phyloP scores from a whole-genome alignment of 2,888 invertebrate species.

The Tiliacea citrago region DNA sequence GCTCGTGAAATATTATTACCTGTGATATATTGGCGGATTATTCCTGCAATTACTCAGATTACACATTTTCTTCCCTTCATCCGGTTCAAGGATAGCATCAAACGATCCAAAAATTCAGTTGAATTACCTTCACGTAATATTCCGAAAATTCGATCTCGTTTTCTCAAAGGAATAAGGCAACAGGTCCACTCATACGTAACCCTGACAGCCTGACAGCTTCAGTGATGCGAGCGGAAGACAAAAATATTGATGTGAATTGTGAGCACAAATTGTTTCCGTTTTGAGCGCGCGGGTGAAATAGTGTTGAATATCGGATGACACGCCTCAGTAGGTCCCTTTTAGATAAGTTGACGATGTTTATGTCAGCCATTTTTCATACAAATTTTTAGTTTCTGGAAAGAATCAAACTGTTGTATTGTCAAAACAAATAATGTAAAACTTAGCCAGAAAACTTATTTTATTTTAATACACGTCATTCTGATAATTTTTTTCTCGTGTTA shows the following conservation, averaged over 20 bases:
- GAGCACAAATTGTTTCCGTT: conserved; percentile 26
- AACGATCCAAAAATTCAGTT: background rate
- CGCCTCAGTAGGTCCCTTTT: conserved; percentile 36
- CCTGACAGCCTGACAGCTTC: conserved; percentile 14
- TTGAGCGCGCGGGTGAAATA: conserved; percentile 15
- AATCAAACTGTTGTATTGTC: background rate
- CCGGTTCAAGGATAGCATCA: background rate
- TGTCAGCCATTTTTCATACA: conserved; percentile 3
- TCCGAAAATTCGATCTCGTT: background rate
- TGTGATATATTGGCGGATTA: background rate
- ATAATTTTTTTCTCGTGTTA: background rate
- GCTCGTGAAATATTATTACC: background rate
- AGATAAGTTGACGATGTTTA: conserved; percentile 23
- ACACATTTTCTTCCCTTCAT: background rate
- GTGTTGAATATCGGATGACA: conserved; percentile 19
- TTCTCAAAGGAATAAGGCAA: conserved; percentile 23
- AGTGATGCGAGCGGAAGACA: conserved; percentile 23
- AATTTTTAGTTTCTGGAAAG: background rate
- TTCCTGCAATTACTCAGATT: conserved; percentile 14
- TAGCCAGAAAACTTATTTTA: background rate
- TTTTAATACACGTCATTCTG: background rate
- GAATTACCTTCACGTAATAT: conserved; percentile 4
- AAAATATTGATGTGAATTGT: conserved; percentile 28
- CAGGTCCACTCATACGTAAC: conserved; percentile 18
- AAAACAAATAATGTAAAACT: background rate